Evolutionary conservation across 2,888 invertebrate species (phyloP), one percentile per base, ranked within the genome.

Genomic region (Agrilus cyanescens): DNA sequence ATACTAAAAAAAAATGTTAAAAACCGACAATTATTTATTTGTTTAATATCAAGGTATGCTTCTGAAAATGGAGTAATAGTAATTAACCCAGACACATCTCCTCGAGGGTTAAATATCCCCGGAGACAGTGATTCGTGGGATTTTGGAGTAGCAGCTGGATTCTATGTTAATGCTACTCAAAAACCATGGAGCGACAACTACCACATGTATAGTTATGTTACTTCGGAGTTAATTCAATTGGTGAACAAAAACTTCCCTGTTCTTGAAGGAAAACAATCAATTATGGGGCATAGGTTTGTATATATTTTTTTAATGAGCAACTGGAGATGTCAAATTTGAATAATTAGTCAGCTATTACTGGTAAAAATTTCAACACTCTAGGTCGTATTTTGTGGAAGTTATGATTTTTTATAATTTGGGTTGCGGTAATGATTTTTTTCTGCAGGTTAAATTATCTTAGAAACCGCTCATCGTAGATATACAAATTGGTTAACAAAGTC

Each of bases 11-110:
- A 4, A 20, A 20, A 20, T 7, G 3, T 20, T 20, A 20, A 20
- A 20, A 20, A 4, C 2, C 5, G 20, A 18, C 2, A 13, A 40
- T 34, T 31, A 34, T 12, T 15, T 16, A 13, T 20, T 4, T 25
- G 12, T 14, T 10, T 25, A 25, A 14, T 37, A 46, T 49, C 40
- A 50, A 74, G 76, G 56, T 82, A 83, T 67, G 97, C 97, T 4
- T 76, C 93, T 4, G 75, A 90, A 57, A 75, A 86, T 59, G 85
- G 85, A 0, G 68, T 98, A 3, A 79, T 91, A 48, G 76, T 98
- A 40, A 87, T 98, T 3, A 85, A 85, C 46, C 95, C 97, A 0
- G 98, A 98, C 60, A 98, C 97, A 0, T 96, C 95, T 52, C 97
- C 97, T 1, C 75, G 95, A 55, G 89, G 86, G 5, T 75, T 87